These are phyloP conservation scores for Tipula helvola DNA, from an alignment of 2,888 invertebrate genomes.

Conservation along the genomic window DNA sequence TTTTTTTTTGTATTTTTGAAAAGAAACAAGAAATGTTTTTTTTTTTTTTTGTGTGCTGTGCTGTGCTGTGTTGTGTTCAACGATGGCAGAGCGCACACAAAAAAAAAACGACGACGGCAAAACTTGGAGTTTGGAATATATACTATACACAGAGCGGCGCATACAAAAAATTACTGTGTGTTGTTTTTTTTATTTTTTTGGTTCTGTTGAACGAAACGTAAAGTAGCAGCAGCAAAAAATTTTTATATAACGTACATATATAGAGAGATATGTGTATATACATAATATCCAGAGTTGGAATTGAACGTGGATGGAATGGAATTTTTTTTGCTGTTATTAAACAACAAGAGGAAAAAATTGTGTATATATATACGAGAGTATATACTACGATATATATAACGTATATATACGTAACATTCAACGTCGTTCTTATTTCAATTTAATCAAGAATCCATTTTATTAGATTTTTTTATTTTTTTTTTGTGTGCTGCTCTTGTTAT, in stretches of 20 bases:
- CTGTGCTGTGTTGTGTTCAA: background rate
- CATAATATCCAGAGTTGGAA: background rate
- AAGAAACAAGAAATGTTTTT: conserved; percentile 4
- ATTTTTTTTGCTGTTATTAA: conserved; percentile 4
- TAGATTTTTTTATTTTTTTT: background rate
- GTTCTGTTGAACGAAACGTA: background rate
- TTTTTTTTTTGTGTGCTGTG: background rate
- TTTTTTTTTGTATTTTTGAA: too few species aligned
- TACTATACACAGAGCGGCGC: background rate
- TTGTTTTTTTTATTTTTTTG: background rate
- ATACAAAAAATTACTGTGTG: background rate
- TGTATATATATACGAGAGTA: background rate
- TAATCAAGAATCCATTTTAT: conserved; percentile 9
- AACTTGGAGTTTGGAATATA: conserved; percentile 6
- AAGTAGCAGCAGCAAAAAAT: conserved; percentile 4
- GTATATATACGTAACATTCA: background rate
- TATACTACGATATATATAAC: background rate
- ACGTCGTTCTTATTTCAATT: conserved; percentile 10
- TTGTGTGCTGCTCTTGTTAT: background rate
- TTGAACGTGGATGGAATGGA: conserved; percentile 11
- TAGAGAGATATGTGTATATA: background rate
- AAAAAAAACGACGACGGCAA: background rate
- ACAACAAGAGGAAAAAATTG: conserved; percentile 5
- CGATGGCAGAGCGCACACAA: background rate
- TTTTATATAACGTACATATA: background rate